Conservation (phyloP, 2,113 vertebrate species). For the Carlito syrichta region DNA sequence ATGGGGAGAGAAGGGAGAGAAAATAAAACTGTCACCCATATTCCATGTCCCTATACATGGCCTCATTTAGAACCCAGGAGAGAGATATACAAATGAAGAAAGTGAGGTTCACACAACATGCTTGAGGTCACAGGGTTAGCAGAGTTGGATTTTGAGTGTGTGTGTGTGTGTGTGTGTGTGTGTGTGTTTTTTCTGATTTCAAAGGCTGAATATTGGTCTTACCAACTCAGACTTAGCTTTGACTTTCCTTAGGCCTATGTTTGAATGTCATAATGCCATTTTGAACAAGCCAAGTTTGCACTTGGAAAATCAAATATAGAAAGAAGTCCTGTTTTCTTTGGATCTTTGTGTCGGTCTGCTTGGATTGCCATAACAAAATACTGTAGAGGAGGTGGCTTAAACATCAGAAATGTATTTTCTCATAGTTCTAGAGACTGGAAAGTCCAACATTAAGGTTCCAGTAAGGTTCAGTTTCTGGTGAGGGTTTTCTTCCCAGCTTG, state of each 20-base stretch:
- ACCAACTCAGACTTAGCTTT: neutral
- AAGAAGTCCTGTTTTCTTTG: neutral
- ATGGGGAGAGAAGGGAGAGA: neutral
- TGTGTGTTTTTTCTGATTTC: neutral
- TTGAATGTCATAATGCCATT: neutral
- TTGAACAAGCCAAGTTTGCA: neutral
- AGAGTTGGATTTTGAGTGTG: neutral
- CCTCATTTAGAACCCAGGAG: neutral
- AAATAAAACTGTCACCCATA: neutral
- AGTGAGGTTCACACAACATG: slow-evolving; percentile 26
- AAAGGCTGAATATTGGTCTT: neutral
- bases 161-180: neutral
- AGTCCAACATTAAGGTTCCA: neutral
- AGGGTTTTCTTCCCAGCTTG: neutral
- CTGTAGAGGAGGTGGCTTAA: neutral
- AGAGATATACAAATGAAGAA: neutral
- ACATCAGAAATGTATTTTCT: neutral
- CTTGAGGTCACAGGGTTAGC: neutral
- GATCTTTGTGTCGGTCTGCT: neutral
- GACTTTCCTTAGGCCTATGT: neutral
- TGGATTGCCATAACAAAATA: neutral
- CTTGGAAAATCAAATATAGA: neutral
- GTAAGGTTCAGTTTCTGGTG: neutral
- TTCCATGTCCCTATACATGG: neutral
- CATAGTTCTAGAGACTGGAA: neutral